Evolutionary conservation across 2,888 invertebrate genomes (phyloP).

Genomic region (Nesidiocoris tenuis): DNA sequence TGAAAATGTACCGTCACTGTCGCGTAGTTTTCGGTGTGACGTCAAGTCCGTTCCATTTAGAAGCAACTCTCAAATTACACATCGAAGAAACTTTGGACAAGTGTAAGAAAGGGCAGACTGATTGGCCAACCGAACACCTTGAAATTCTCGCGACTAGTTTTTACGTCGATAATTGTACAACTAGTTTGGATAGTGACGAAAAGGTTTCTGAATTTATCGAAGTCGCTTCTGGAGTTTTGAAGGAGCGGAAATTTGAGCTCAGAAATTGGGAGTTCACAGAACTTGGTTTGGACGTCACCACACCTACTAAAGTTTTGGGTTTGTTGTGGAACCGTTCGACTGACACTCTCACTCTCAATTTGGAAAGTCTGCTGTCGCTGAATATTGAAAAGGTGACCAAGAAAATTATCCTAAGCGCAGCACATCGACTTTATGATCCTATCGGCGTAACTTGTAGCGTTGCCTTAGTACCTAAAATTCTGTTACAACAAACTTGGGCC

Average conservation of each 20-base stretch:
- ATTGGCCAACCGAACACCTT: not conserved
- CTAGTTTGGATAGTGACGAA: not conserved
- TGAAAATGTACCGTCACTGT: conserved; percentile 4
- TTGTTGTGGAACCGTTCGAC: not conserved
- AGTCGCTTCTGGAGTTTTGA: not conserved
- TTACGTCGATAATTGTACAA: conserved; percentile 4
- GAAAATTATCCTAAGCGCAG: not conserved
- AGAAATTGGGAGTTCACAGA: not conserved
- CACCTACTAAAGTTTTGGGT: not conserved
- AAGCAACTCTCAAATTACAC: not conserved
- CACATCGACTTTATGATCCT: conserved; percentile 10
- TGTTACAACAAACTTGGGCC: conserved; percentile 2
- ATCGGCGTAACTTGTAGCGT: conserved; percentile 3
- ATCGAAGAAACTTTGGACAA: not conserved
- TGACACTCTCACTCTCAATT: not conserved
- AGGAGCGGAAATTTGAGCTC: not conserved
- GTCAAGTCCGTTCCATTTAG: not conserved
- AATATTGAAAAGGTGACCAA: not conserved
- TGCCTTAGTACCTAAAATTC: conserved; percentile 9
- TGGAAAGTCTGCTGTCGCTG: not conserved
- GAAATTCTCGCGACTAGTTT: not conserved
- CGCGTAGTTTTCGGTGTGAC: conserved; percentile 19
- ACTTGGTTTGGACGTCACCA: not conserved
- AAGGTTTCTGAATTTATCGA: not conserved
- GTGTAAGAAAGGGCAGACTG: not conserved